Evolutionary conservation across 64 coral and sea anemone species (phyloP).

Genomic region (Montipora efflorescens): DNA sequence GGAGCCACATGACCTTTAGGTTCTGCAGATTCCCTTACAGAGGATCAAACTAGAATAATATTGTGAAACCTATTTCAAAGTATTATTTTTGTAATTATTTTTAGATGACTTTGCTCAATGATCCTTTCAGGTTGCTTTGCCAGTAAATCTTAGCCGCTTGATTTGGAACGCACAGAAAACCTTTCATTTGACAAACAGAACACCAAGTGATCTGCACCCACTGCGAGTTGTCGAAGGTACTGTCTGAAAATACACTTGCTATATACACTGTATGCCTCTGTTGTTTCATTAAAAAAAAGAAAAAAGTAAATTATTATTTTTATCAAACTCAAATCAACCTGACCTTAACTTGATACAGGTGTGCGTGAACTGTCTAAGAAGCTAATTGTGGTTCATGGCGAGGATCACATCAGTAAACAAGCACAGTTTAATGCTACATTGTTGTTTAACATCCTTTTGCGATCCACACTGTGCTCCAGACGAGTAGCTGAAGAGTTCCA

Average conservation of each 20-base stretch:
- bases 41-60: background rate
- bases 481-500: conserved; percentile 96
- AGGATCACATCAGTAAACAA: conserved; percentile 98
- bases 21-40: no score
- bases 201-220: conserved; percentile 93
- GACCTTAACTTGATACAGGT: conserved; percentile 14
- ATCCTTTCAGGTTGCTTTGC: conserved; percentile 79
- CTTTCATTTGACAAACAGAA: conserved; percentile 89
- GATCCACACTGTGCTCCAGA: conserved; percentile 93
- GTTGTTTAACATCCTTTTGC: conserved; percentile 92
- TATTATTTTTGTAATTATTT: background rate
- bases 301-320: background rate
- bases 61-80: background rate
- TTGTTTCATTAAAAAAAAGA: background rate
- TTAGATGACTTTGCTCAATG: background rate
- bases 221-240: conserved; percentile 92
- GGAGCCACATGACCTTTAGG: no score
- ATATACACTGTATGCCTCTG: no score
- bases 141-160: conserved; percentile 91
- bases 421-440: conserved; percentile 98
- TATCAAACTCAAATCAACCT: background rate
- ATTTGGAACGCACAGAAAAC: conserved; percentile 99
- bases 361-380: conserved; percentile 94
- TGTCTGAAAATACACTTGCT: no score
- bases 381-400: conserved; percentile 87